Conservation (phyloP, 2,888 invertebrate genomes). For the Lithophane socia region DNA sequence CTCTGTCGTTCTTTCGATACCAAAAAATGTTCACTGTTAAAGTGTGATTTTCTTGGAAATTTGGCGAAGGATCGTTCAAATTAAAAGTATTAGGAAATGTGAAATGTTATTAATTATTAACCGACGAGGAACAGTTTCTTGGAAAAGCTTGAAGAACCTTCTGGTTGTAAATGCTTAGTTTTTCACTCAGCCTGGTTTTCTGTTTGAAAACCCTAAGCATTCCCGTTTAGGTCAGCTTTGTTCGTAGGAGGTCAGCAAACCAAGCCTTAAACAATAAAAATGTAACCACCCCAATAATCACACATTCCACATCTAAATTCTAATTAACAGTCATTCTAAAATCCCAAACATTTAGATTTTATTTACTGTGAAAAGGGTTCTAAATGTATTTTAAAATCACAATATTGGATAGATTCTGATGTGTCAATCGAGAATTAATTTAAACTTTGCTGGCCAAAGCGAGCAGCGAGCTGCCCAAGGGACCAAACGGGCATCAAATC, state of each 20-base stretch:
- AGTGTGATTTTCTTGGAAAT: background rate
- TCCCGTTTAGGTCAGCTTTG: background rate
- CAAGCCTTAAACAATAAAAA: constrained; percentile 15
- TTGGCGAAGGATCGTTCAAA: background rate
- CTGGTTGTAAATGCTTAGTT: constrained; percentile 5
- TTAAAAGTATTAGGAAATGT: background rate
- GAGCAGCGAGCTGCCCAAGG: constrained; percentile 83
- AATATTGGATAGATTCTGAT: constrained; percentile 82
- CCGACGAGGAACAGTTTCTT: background rate
- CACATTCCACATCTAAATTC: constrained; percentile 47
- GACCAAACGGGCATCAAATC: constrained; percentile 87
- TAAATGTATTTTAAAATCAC: constrained; percentile 83
- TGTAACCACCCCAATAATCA: constrained; percentile 29
- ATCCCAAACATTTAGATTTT: constrained; percentile 64
- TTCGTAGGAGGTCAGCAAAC: background rate
- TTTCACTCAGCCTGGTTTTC: background rate
- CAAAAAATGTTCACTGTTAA: background rate
- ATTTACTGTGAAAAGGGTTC: constrained; percentile 74
- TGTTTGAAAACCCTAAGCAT: background rate
- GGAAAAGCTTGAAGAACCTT: constrained; percentile 13
- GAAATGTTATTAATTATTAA: background rate
- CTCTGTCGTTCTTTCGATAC: background rate
- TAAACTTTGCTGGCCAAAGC: constrained; percentile 87
- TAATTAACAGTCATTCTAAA: constrained; percentile 45
- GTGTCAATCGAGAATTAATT: constrained; percentile 89